A percentile compares a stretch with the other conserved stretches of the same genome.
These are phyloP conservation scores for Hirtodrosophila alboralis DNA, from an alignment of 2,888 invertebrate genomes.

Conservation along the genomic window DNA sequence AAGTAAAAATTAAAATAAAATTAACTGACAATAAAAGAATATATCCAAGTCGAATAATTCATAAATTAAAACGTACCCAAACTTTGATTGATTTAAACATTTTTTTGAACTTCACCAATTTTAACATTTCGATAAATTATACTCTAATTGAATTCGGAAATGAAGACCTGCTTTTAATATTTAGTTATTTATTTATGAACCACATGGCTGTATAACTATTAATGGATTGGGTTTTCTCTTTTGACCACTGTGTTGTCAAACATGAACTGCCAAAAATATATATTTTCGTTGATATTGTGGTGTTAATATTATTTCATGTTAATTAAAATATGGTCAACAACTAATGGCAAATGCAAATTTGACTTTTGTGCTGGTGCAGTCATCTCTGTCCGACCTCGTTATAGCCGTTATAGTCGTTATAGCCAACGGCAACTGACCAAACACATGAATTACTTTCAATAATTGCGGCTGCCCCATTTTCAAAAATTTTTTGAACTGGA, in stretches of 20 bases:
- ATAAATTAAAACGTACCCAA: too few species aligned
- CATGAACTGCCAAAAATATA: conserved; percentile 11
- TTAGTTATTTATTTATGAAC: not conserved
- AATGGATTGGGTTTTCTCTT: conserved; percentile 1
- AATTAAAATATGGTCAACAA: conserved; percentile 65
- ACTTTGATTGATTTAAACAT: too few species aligned
- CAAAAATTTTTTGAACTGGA: conserved; percentile 30
- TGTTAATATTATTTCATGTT: conserved; percentile 52
- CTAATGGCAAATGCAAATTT: conserved; percentile 56
- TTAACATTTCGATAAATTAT: too few species aligned
- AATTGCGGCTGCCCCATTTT: conserved; percentile 50
- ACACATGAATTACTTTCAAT: conserved; percentile 69
- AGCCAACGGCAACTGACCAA: conserved; percentile 48
- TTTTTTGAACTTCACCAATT: too few species aligned
- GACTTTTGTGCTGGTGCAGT: conserved; percentile 47
- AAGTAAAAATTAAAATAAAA: too few species aligned
- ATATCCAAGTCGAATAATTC: too few species aligned
- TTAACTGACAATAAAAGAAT: too few species aligned
- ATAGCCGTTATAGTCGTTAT: too few species aligned
- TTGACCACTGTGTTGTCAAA: not conserved
- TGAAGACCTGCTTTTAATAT: too few species aligned
- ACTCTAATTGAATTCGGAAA: too few species aligned
- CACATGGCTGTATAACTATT: conserved; percentile 2
- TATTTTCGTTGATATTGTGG: conserved; percentile 17
- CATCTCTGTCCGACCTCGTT: conserved; percentile 45